Evolutionary conservation across 2,113 vertebrate species (phyloP), one percentile per base, ranked within the genome.

Genomic region (Cheilinus undulatus): DNA sequence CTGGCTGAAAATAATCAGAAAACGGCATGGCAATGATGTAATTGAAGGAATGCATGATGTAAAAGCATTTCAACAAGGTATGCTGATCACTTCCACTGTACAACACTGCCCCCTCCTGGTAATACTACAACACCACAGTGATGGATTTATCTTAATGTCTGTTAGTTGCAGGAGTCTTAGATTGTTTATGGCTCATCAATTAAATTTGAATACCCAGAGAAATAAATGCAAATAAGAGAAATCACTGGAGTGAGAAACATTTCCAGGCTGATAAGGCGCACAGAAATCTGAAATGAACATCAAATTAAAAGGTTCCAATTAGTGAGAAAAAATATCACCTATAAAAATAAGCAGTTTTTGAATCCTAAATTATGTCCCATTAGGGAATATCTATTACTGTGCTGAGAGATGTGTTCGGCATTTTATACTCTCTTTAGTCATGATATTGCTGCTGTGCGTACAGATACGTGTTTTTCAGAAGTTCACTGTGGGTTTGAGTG

Each of bases 101-200:
- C 87, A 87, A 87, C 66, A 77, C 79, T 89, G 87, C 90, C 86
- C 80, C 57, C 90, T 72, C 19, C 7, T 69, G 88, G 42, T 4
- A 24, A 28, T 8, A 60, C n/a, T 24, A 4, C 5, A 54, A 36
- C 24, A 67, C 42, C 14, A 28, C 79, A 75, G 27, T 6, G 17
- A 14, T 5, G 45, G 48, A 28, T 2, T 22, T 7, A 42, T 43
- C 30, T 1, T 7, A 12, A 59, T 10, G 64, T 6, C 13, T 65
- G 23, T 22, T 43, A 49, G 43, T 27, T 3, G 1, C 61, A 32
- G 24, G 7, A n/a, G 32, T 34, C 13, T 22, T 3, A 68, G 22
- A 20, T 14, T 59, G 54, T 45, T 51, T 57, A 51, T 27, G 48
- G 34, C 59, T 26, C 51, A 5, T 15, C 1, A 42, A 52, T 43